Evolutionary conservation across 1,140 invertebrate genomes (phyloP).

Genomic region (Nomia melanderi): DNA sequence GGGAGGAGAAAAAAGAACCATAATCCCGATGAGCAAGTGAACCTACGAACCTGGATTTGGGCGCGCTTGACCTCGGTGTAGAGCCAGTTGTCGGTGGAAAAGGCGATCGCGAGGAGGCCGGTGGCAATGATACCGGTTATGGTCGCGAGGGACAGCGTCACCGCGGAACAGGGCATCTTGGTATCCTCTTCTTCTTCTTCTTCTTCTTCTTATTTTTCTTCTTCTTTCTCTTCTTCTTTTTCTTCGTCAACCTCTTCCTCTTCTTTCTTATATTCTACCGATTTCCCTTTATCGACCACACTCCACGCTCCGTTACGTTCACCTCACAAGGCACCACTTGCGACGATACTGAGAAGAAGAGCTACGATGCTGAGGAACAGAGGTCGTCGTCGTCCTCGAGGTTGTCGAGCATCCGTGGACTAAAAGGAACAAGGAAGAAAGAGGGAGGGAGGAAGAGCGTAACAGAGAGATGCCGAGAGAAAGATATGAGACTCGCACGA

Average conservation of each 20-base stretch:
- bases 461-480: background rate
- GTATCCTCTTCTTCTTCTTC: conserved; percentile 45
- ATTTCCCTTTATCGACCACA: background rate
- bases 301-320: conserved; percentile 45
- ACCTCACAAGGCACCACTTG: conserved; percentile 48
- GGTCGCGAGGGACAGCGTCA: conserved; percentile 95
- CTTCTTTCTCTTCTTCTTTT: background rate
- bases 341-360: background rate
- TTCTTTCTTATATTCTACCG: conserved; percentile 4
- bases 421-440: background rate
- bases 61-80: conserved; percentile 94
- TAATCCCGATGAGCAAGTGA: background rate
- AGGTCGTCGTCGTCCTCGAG: conserved; percentile 28
- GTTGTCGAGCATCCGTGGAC: conserved; percentile 35
- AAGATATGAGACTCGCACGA: background rate
- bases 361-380: conserved; percentile 39
- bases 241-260: background rate
- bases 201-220: background rate
- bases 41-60: conserved; percentile 89
- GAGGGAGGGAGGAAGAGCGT: background rate
- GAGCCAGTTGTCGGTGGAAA: conserved; percentile 97
- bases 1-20: no score
- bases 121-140: conserved; percentile 96
- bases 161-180: conserved; percentile 96
- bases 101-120: conserved; percentile 94